phyloP scores from a whole-genome alignment of 2,888 invertebrate species.

The Synanthedon vespiformis region DNA sequence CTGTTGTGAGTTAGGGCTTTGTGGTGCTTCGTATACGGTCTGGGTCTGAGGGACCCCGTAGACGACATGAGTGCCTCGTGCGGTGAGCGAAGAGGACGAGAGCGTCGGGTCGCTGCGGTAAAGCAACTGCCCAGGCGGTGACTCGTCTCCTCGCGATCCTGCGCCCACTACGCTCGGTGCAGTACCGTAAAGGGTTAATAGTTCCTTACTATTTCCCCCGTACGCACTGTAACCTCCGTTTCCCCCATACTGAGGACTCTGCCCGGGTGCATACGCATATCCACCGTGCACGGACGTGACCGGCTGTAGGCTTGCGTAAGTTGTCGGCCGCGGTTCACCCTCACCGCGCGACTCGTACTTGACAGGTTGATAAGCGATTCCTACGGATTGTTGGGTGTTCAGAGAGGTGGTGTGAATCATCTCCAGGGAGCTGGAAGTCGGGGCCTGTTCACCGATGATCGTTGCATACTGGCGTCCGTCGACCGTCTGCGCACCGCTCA shows the following conservation, averaged over 20 bases:
- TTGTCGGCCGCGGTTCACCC: slow-evolving; percentile 47
- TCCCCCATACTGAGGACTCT: slow-evolving; percentile 40
- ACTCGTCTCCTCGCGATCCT: slow-evolving; percentile 50
- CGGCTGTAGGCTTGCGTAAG: slow-evolving; percentile 75
- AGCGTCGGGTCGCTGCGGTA: slow-evolving; percentile 78
- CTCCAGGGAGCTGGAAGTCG: slow-evolving; percentile 36
- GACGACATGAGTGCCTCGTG: slow-evolving; percentile 64
- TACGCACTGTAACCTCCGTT: slow-evolving; percentile 24
- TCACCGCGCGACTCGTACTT: slow-evolving; percentile 60
- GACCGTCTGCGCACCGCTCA: slow-evolving; percentile 13
- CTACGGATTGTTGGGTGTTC: slow-evolving; percentile 49
- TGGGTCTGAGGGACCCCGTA: slow-evolving; percentile 57
- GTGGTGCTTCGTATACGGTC: slow-evolving; percentile 64
- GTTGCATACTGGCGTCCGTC: slow-evolving; percentile 42
- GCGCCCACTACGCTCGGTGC: slow-evolving; percentile 26
- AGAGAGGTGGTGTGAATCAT: slow-evolving; percentile 52
- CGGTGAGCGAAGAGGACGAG: slow-evolving; percentile 69
- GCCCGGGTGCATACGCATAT: slow-evolving; percentile 37
- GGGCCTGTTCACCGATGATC: slow-evolving; percentile 33
- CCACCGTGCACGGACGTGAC: slow-evolving; percentile 66
- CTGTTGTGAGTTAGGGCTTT: slow-evolving; percentile 72
- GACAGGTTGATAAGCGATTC: slow-evolving; percentile 53
- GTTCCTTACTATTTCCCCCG: slow-evolving; percentile 28
- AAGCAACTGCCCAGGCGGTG: slow-evolving; percentile 69
- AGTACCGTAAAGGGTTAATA: slow-evolving; percentile 44